phyloP scores from a whole-genome alignment of 2,797 vertebrate species.

The Sternarchorhynchus goeldii region DNA sequence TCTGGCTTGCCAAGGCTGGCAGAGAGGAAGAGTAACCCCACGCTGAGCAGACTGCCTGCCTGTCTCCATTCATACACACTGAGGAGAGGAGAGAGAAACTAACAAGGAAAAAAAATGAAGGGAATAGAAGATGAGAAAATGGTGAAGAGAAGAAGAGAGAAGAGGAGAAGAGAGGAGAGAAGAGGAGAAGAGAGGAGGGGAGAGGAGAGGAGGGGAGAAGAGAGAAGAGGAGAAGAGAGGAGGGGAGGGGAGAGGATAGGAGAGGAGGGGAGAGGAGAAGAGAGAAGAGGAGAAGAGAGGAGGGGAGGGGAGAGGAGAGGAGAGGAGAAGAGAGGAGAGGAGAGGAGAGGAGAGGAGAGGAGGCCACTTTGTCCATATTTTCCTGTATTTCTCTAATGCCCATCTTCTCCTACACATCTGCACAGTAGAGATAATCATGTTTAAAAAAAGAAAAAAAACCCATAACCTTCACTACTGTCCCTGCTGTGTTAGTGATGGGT shows the following conservation, averaged over 20 bases:
- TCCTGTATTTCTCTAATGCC: no score
- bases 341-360: neutral
- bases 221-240: neutral
- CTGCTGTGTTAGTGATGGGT: neutral
- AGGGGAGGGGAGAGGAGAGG: neutral
- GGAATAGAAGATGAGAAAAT: neutral
- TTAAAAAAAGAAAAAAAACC: neutral
- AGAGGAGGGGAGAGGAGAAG: neutral
- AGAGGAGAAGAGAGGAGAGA: neutral
- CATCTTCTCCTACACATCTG: neutral
- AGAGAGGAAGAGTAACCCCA: constrained; percentile 43
- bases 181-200: neutral
- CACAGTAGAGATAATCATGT: neutral
- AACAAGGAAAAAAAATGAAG: constrained; percentile 25
- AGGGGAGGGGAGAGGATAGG: neutral
- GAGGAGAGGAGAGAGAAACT: constrained; percentile 55
- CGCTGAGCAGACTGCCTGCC: constrained; percentile 4
- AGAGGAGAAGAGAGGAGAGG: neutral
- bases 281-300: neutral
- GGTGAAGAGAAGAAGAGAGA: neutral
- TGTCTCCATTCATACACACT: constrained; percentile 41
- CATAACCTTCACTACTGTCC: neutral
- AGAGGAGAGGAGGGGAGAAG: neutral
- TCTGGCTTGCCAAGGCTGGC: constrained; percentile 36
- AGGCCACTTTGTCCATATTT: neutral